phyloP scores from a whole-genome alignment of 2,797 vertebrate species.

The Gymnodraco acuticeps region DNA sequence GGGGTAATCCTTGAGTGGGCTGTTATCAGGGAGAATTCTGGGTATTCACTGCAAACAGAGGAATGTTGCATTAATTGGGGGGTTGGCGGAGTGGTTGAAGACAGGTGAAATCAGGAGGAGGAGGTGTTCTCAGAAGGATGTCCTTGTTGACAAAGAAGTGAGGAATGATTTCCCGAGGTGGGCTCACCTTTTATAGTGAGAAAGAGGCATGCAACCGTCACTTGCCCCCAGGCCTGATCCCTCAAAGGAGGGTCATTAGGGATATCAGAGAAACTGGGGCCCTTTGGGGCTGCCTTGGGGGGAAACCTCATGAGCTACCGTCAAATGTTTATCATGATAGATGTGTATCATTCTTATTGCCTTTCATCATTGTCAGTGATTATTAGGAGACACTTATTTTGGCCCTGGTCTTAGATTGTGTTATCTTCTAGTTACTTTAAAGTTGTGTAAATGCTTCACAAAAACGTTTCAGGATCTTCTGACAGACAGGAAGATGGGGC shows the following conservation, averaged over 20 bases:
- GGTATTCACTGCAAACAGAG: slow-evolving; percentile 59
- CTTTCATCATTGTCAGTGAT: slow-evolving; percentile 59
- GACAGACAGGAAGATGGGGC: not conserved
- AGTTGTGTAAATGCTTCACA: not conserved
- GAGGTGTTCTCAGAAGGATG: slow-evolving; percentile 66
- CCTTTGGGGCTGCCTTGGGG: slow-evolving; percentile 34
- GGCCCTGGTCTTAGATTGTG: not conserved
- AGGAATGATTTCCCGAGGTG: slow-evolving; percentile 68
- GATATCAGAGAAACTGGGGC: slow-evolving; percentile 60
- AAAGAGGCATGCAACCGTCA: slow-evolving; percentile 4
- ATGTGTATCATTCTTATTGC: slow-evolving; percentile 66
- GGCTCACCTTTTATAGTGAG: slow-evolving; percentile 44
- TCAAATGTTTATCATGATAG: slow-evolving; percentile 48
- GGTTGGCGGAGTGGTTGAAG: slow-evolving; percentile 22
- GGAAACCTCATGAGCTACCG: slow-evolving; percentile 12
- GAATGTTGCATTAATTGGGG: slow-evolving; percentile 72
- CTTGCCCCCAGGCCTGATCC: slow-evolving; percentile 38
- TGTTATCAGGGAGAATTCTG: slow-evolving; percentile 52
- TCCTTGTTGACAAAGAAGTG: slow-evolving; percentile 76
- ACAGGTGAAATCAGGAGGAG: slow-evolving; percentile 49
- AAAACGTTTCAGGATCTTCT: not conserved
- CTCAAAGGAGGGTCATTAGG: slow-evolving; percentile 54
- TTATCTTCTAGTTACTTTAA: not conserved
- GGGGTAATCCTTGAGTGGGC: slow-evolving; percentile 48
- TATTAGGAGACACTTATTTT: slow-evolving; percentile 30